Conservation (phyloP, 2,797 vertebrate genomes). For the Schizothorax lantsangensis region DNA sequence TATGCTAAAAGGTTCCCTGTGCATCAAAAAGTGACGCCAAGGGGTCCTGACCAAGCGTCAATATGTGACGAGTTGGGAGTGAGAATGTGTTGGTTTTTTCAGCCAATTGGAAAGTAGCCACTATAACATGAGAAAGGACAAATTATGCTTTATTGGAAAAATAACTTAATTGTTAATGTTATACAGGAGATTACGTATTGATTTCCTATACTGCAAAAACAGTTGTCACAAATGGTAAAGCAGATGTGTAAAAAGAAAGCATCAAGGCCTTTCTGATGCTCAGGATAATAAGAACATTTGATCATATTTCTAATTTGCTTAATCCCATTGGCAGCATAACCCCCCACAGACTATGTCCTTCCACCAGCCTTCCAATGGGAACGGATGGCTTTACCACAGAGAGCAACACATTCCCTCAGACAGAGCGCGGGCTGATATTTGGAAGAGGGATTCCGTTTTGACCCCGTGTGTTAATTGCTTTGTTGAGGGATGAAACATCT, state of each 20-base stretch:
- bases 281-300: not conserved
- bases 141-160: not conserved
- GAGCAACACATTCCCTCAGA: slow-evolving; percentile 8
- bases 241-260: not conserved
- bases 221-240: not conserved
- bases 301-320: not conserved
- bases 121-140: not conserved
- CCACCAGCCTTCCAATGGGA: not conserved
- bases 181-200: not conserved
- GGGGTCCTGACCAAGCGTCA: too few relatives aligned
- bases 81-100: not conserved
- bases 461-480: slow-evolving; percentile 62
- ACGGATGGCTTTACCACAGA: slow-evolving; percentile 27
- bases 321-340: not conserved
- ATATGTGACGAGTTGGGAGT: too few relatives aligned
- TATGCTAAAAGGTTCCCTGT: too few relatives aligned
- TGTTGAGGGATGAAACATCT: slow-evolving; percentile 67
- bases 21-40: too few relatives aligned
- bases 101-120: not conserved
- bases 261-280: not conserved
- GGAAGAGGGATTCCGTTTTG: slow-evolving; percentile 48
- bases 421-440: slow-evolving; percentile 5
- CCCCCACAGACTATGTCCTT: slow-evolving; percentile 22
- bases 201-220: not conserved
- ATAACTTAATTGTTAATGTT: not conserved